Base-by-base conservation (phyloP, 2,113 vertebrate genomes). In the Aspidoscelis tigris region DNA sequence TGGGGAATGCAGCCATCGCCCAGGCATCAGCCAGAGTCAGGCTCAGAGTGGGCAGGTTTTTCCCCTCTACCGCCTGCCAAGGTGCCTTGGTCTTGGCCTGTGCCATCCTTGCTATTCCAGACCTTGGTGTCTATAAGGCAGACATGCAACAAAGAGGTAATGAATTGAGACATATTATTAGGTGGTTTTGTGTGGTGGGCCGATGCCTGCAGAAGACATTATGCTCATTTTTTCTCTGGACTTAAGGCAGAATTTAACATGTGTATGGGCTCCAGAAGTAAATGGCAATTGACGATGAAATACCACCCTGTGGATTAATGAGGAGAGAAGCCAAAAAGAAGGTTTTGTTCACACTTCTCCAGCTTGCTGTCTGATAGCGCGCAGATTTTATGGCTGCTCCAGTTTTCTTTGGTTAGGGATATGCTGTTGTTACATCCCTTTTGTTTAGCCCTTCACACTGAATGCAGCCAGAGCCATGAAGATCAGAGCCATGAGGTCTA, bases 121-220 rank as follows among this genome's bases (percentile, higher is more conserved):
- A 58, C 86, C 76, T 76, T 80, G 82, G 84, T 86, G 77, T 83
- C 78, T 78, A 85, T 90, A 76, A 16, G 7, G 41, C 85, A 89
- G 92, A 85, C 88, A 76, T 78, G 84, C 81, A 72, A 86, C 81
- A 68, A 84, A 85, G 84, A 74, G 83, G 86, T 90, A 88, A 94
- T 83, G 86, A 91, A 81, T 82, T 83, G 83, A 92, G 83, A 89
- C 10, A 0, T 89, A 4, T 92, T 83, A 89, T 92, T 87, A 90
- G 84, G 89, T 92, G 90, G 91, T 94, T 93, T 93, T 78, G 86
- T 89, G 88, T 80, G 82, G 84, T 87, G 92, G 89, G 86, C 86
- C 66, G 39, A 75, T 85, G 85, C 88, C 87, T 93, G n/a, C 87
- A 91, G 85, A 86, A 94, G 89, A 85, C 71, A 80, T 89, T 88